A percentile compares a stretch with the other conserved stretches of the same genome.
phyloP scores from a whole-genome alignment of 2,113 vertebrate genomes.

The Bettongia penicillata region DNA sequence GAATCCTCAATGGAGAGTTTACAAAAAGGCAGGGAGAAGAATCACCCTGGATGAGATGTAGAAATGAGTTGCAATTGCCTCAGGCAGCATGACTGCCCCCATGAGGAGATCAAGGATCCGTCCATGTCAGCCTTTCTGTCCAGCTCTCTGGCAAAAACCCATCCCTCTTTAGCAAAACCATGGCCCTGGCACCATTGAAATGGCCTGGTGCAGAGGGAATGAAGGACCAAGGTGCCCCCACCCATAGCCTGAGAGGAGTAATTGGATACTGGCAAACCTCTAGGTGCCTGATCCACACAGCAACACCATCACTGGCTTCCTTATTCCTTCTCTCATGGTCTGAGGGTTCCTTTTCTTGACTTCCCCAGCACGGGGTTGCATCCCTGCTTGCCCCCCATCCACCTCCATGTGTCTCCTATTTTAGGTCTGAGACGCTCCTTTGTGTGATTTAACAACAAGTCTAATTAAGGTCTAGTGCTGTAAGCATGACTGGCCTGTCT shows the following conservation, averaged over 20 bases:
- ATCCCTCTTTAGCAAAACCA: not conserved
- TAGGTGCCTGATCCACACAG: not conserved
- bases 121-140: not conserved
- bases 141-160: not conserved
- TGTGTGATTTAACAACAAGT: not conserved
- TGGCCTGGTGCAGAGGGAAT: not conserved
- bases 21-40: not conserved
- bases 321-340: not conserved
- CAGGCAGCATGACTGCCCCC: not conserved
- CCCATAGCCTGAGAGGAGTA: not conserved
- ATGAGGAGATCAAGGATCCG: not conserved
- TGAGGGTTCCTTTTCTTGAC: not conserved
- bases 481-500: not conserved
- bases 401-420: not conserved
- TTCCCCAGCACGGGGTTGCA: not conserved
- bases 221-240: not conserved
- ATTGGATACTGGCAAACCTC: not conserved
- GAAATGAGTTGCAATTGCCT: not conserved
- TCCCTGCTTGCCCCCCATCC: not conserved
- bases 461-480: not conserved
- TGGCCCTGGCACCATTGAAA: not conserved
- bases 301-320: not conserved
- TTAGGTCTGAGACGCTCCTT: not conserved
- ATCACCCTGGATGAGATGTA: not conserved
- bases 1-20: not conserved